Conservation (phyloP, 2,113 vertebrate species). For the Chloropsis cyanopogon region DNA sequence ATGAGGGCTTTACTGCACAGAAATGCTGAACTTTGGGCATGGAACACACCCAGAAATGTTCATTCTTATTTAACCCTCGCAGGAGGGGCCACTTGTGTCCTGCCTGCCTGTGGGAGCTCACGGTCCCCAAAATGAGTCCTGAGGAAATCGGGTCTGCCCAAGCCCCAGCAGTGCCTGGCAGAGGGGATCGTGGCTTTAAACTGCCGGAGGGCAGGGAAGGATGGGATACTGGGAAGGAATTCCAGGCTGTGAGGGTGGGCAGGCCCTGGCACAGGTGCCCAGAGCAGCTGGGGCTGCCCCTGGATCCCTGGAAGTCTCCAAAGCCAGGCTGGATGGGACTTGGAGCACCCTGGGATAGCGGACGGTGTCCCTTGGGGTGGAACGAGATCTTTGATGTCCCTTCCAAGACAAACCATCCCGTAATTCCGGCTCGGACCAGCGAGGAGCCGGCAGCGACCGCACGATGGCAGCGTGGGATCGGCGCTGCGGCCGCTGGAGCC, state of each 20-base stretch:
- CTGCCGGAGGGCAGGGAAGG: not conserved
- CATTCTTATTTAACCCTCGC: not conserved
- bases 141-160: not conserved
- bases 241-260: fast-evolving
- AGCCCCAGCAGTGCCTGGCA: not conserved
- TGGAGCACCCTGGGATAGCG: fast-evolving
- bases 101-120: not conserved
- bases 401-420: not conserved
- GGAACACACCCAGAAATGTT: not conserved
- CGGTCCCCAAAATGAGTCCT: not conserved
- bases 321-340: fast-evolving
- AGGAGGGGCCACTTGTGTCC: not conserved
- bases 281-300: not conserved
- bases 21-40: not conserved
- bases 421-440: not conserved
- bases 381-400: not conserved
- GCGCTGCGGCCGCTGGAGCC: not conserved
- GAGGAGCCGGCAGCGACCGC: not conserved
- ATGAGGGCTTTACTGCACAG: not conserved
- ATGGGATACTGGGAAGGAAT: not conserved
- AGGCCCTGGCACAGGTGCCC: not conserved
- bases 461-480: constrained; percentile 33
- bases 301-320: not conserved
- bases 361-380: not conserved
- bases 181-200: not conserved